These are phyloP conservation scores for Glaucomys volans DNA, from an alignment of 2,113 vertebrate genomes.

Conservation along the genomic window DNA sequence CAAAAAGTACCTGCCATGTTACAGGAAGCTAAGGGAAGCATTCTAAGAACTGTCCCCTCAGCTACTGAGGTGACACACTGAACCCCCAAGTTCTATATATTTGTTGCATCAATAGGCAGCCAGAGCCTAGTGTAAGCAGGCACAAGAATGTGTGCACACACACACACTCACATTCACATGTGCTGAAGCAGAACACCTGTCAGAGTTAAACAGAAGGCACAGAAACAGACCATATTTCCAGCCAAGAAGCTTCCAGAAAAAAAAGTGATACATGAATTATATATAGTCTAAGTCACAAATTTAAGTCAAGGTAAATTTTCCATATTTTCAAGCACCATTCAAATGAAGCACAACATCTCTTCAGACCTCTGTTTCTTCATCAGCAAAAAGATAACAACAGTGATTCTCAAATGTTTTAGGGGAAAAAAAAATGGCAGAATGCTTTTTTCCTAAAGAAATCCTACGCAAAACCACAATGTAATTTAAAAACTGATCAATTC, in stretches of 20 bases:
- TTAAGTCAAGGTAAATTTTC: background rate
- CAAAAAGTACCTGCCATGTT: background rate
- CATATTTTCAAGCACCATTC: background rate
- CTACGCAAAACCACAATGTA: background rate
- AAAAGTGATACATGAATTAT: background rate
- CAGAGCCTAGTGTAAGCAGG: background rate
- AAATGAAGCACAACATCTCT: background rate
- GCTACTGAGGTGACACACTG: background rate
- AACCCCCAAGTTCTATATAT: background rate
- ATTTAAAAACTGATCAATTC: background rate
- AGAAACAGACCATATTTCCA: background rate
- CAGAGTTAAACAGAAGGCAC: background rate
- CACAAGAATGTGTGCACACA: accelerated
- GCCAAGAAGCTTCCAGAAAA: background rate
- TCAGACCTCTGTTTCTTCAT: background rate
- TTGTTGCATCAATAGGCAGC: background rate
- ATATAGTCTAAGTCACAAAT: background rate
- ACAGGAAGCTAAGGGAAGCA: background rate
- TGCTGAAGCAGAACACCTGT: background rate
- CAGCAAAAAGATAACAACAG: background rate
- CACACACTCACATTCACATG: background rate
- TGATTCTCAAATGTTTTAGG: background rate
- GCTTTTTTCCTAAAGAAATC: background rate
- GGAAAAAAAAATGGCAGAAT: background rate
- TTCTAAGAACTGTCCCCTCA: background rate